These are phyloP conservation scores for Phylloscopus whistleri DNA, from an alignment of 2,113 vertebrate genomes.

Conservation along the genomic window DNA sequence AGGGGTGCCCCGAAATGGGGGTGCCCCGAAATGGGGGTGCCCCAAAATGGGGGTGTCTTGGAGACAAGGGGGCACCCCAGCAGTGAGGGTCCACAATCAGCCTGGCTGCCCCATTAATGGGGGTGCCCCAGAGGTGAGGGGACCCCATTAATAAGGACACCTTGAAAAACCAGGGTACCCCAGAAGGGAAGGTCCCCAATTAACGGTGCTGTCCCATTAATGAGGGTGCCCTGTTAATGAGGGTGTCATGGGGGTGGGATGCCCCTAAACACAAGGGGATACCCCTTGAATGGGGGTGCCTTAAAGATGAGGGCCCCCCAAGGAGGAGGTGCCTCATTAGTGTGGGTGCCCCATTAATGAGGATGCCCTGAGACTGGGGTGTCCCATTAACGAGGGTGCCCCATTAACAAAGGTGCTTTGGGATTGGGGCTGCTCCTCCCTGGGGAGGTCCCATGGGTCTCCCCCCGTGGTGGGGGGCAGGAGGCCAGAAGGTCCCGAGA, in stretches of 20 bases:
- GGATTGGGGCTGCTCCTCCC: neutral
- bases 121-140: too few species aligned
- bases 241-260: neutral
- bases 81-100: too few species aligned
- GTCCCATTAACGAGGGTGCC: neutral
- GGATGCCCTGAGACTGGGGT: too few species aligned
- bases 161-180: neutral
- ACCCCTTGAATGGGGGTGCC: neutral
- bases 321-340: neutral
- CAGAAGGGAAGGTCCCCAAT: fast-evolving
- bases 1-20: neutral
- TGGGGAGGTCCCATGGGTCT: fast-evolving
- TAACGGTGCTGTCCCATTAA: neutral
- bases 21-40: neutral
- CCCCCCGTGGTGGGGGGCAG: fast-evolving
- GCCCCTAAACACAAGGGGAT: neutral
- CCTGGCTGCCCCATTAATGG: neutral
- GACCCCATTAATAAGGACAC: too few species aligned
- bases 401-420: neutral
- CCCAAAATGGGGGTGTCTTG: too few species aligned
- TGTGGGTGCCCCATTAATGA: neutral
- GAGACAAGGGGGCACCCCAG: neutral
- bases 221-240: neutral
- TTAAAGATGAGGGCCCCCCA: too few species aligned
- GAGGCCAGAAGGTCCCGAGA: neutral